Base-by-base conservation (phyloP, 2,113 vertebrate species). In the Cyrtonyx montezumae region DNA sequence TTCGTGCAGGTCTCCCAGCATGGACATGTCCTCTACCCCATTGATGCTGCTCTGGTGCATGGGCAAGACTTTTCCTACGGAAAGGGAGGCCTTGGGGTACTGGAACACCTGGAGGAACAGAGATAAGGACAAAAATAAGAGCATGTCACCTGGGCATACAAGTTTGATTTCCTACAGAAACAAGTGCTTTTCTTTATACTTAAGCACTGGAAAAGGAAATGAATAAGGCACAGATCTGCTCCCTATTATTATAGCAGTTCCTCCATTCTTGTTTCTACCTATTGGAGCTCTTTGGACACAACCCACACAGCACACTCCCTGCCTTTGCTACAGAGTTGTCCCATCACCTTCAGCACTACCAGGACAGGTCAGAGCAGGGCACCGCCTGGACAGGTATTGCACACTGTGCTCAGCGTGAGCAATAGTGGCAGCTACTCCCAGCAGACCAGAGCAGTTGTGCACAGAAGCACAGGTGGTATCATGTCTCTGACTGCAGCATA, bases 1-100 rank as follows among this genome's bases (percentile, higher is more conserved):
- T 95, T 99, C 98, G 7, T 99, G 99, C 63, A 99, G 97, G 90
- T 99, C 98, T 32, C 97, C 97, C 96, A 99, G 97, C 70, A 96
- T 94, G 81, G 98, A 98, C 98, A 99, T 99, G 97, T 99, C 99
- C 94, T 99, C 98, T 46, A 98, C 98, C 32, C 98, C 99, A 22
- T 97, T 96, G 79, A 97, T 5, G 48, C 98, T 99, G 96, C 95
- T 98, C 94, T 97, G 97, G 92, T 99, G 98, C 99, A 99, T 99
- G 20, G 97, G 97, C 88, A 96, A 97, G 51, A 98, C 97, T 46
- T 96, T 97, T 75, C 98, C 98, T 53, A 98, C 97, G 95, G 93
- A 97, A 69, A 98, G 92, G 61, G 98, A 97, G 5, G 88, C 93
- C 80, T 59, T 96, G 84, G 98, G 96, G 17, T 98, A 95, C 78